Evolutionary conservation across 2,113 vertebrate species (phyloP).

Genomic region (Echinops telfairi): DNA sequence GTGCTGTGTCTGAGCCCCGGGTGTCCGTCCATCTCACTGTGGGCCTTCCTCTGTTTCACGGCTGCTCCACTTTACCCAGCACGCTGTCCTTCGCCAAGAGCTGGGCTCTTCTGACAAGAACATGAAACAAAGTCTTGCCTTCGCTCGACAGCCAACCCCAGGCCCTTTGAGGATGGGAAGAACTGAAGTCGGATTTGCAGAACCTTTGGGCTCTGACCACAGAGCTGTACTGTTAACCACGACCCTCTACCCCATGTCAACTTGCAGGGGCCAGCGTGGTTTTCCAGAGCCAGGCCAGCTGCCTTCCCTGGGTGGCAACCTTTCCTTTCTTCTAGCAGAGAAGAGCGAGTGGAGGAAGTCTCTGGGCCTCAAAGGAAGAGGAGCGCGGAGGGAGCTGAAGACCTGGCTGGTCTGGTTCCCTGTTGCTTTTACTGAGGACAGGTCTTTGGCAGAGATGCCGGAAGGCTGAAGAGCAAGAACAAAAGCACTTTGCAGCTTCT

Average conservation of each 20-base stretch:
- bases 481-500: neutral
- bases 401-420: neutral
- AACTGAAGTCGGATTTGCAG: neutral
- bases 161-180: neutral
- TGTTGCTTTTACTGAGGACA: neutral
- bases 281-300: neutral
- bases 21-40: too few species aligned
- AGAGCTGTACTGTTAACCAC: neutral
- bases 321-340: neutral
- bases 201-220: neutral
- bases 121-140: too few species aligned
- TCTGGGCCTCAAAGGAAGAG: neutral
- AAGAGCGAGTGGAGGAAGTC: neutral
- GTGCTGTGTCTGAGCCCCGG: too few species aligned
- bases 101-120: too few species aligned
- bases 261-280: neutral
- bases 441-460: neutral
- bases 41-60: too few species aligned
- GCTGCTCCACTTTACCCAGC: too few species aligned
- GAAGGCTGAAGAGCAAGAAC: neutral
- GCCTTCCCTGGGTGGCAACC: neutral
- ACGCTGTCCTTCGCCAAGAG: too few species aligned
- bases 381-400: neutral
- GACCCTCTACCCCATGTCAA: fast-evolving
- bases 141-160: too few species aligned